Conservation (phyloP, 2,888 invertebrate genomes). For the Schizaphis graminum region DNA sequence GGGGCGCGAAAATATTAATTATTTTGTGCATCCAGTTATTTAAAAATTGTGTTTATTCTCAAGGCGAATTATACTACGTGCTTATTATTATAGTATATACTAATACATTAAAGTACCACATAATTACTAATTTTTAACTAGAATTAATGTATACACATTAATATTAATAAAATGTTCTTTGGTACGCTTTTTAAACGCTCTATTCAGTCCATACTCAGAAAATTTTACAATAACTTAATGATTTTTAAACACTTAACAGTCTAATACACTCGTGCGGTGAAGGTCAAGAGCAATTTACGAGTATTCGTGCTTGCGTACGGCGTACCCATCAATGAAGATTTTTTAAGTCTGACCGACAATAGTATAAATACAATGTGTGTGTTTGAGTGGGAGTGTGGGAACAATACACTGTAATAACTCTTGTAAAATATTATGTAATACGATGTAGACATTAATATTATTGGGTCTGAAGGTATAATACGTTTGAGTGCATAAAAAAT, state of each 20-base stretch:
- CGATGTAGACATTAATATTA: slow-evolving; percentile 28
- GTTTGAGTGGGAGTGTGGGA: neutral
- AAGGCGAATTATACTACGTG: neutral
- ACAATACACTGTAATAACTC: slow-evolving; percentile 49
- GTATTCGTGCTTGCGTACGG: slow-evolving; percentile 30
- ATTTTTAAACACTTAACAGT: slow-evolving; percentile 9
- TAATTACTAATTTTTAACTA: neutral
- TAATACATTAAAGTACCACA: neutral
- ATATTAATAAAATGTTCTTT: neutral
- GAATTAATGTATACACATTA: neutral
- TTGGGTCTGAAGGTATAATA: neutral
- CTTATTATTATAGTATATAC: neutral
- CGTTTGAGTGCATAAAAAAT: neutral
- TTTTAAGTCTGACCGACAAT: slow-evolving; percentile 29
- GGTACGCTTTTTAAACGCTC: neutral
- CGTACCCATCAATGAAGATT: slow-evolving; percentile 46
- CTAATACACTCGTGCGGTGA: slow-evolving; percentile 11
- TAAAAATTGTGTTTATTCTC: neutral
- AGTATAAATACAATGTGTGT: neutral
- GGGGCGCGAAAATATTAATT: neutral
- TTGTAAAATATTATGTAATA: slow-evolving; percentile 20
- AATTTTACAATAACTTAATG: slow-evolving; percentile 10
- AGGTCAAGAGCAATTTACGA: slow-evolving; percentile 59
- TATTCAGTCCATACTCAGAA: neutral
- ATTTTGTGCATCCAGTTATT: neutral